Percentiles rank a stretch among this genome's conserved stretches.
These are phyloP conservation scores for Sylvicola fuscatus DNA, from an alignment of 2,888 invertebrate species.

Conservation along the genomic window DNA sequence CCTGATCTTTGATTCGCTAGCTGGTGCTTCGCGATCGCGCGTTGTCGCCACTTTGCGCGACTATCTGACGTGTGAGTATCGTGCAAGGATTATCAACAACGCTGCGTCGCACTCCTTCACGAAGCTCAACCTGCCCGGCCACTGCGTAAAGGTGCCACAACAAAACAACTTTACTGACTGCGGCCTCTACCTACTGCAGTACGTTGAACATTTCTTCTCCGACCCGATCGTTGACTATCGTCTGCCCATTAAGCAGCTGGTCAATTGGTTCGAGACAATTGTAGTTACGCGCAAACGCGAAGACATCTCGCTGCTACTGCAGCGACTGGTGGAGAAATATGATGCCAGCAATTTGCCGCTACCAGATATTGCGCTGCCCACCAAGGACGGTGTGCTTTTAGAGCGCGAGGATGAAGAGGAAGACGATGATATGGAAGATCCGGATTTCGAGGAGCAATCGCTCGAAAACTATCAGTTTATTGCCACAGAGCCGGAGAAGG, in stretches of 20 bases:
- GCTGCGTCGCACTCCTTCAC: constrained; percentile 38
- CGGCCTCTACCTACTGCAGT: constrained; percentile 86
- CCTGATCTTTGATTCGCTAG: constrained; percentile 84
- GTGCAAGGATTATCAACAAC: constrained; percentile 38
- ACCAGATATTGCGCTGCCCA: constrained; percentile 56
- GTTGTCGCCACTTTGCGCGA: constrained; percentile 82
- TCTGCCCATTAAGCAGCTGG: constrained; percentile 61
- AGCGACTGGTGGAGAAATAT: constrained; percentile 49
- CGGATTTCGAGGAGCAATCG: constrained; percentile 1
- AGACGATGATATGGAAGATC: constrained; percentile 14
- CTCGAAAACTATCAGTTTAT: background rate
- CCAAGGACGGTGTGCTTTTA: constrained; percentile 39
- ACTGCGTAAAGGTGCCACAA: constrained; percentile 84
- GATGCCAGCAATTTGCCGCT: constrained; percentile 43
- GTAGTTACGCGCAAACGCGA: constrained; percentile 68
- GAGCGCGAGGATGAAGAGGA: constrained; percentile 31
- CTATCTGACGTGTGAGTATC: constrained; percentile 73
- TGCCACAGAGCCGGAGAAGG: constrained; percentile 1
- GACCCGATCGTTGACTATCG: constrained; percentile 64
- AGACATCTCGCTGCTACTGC: constrained; percentile 62
- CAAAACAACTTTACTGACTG: constrained; percentile 96
- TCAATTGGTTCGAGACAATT: constrained; percentile 74
- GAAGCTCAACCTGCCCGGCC: constrained; percentile 69
- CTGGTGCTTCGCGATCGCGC: constrained; percentile 54
- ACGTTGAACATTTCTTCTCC: constrained; percentile 90